A percentile compares a stretch with the other conserved stretches of the same genome.
Evolutionary conservation across 2,888 invertebrate species (phyloP).

Genomic region (Papilio elwesi): DNA sequence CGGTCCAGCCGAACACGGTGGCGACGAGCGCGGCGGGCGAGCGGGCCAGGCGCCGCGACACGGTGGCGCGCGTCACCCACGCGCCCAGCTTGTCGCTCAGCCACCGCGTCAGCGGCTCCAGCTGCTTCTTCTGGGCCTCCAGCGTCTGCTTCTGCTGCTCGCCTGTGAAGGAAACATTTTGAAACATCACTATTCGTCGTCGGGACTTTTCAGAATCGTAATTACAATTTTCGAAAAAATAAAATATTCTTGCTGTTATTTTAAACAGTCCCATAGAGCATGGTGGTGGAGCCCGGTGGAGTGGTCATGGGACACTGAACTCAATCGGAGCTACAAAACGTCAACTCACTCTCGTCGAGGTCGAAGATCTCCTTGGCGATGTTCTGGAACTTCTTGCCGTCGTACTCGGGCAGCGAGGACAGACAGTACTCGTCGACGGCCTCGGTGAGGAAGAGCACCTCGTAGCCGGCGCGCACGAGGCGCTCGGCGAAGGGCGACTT

Average conservation of each 20-base stretch:
- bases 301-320: too few relatives aligned
- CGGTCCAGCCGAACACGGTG: slow-evolving; percentile 99
- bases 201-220: too few relatives aligned
- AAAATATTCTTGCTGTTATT: too few relatives aligned
- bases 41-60: slow-evolving; percentile 94
- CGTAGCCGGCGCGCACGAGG: slow-evolving; percentile 95
- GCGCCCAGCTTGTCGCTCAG: slow-evolving; percentile 92
- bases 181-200: too few relatives aligned
- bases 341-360: slow-evolving; percentile 87
- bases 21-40: slow-evolving; percentile 99
- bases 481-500: slow-evolving; percentile 98
- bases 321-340: too few relatives aligned
- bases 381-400: slow-evolving; percentile 99
- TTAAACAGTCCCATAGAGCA: too few relatives aligned
- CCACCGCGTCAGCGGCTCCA: slow-evolving; percentile 96
- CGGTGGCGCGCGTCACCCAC: slow-evolving; percentile 89
- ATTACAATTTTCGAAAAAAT: too few relatives aligned
- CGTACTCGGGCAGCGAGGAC: slow-evolving; percentile 98
- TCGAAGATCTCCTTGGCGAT: slow-evolving; percentile 99
- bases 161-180: slow-evolving; percentile 54
- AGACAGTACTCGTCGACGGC: slow-evolving; percentile 99
- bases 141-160: slow-evolving; percentile 88
- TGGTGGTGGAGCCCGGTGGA: too few relatives aligned
- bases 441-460: slow-evolving; percentile 96
- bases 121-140: slow-evolving; percentile 90